Evolutionary conservation across 2,797 vertebrate species (phyloP), one percentile per base, ranked within the genome.

Genomic region (Labeo calbasu): DNA sequence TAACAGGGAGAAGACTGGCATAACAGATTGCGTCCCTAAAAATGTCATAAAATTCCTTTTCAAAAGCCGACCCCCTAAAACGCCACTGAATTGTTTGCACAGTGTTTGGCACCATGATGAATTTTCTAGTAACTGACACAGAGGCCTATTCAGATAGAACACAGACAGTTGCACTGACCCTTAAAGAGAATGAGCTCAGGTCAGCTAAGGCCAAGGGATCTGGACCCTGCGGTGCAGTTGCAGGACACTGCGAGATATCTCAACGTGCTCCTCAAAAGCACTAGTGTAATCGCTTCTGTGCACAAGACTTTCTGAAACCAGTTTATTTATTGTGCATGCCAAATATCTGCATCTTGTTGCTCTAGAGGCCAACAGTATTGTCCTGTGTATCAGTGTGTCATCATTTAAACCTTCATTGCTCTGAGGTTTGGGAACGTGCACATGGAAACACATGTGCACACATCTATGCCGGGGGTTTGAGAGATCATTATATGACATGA

Each of bases 181-280:
- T 86, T 84, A 25, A 77, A 76, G 43, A 88, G 90, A 87, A 90
- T 57, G 46, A 79, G 91, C 93, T 92, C 89, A 78, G 28, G 13
- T 90, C 92, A 94, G 90, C 92, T 92, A 75, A 92, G 91, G 91
- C 92, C 84, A 86, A 89, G 89, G 92, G 91, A 93, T 92, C 91
- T 89, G 88, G 92, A 92, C 91, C 89, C 88, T 86, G 84, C 79
- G 88, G 87, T 86, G 43, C 55, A 90, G 88, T 93, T 90, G 66
- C 83, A 71, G 87, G 84, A 79, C 53, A 46, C 90, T 91, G 94
- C 28, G 89, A 94, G 90, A 93, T 93, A 88, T 89, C 87, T 88
- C 75, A 84, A 88, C 77, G 48, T 1, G 79, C 55, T 23, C 13
- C 65, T 81, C 66, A 81, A 75, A 77, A 32, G 80, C 66, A 50